phyloP scores from a whole-genome alignment of 23 tunicate genomes.

The Styela clava region DNA sequence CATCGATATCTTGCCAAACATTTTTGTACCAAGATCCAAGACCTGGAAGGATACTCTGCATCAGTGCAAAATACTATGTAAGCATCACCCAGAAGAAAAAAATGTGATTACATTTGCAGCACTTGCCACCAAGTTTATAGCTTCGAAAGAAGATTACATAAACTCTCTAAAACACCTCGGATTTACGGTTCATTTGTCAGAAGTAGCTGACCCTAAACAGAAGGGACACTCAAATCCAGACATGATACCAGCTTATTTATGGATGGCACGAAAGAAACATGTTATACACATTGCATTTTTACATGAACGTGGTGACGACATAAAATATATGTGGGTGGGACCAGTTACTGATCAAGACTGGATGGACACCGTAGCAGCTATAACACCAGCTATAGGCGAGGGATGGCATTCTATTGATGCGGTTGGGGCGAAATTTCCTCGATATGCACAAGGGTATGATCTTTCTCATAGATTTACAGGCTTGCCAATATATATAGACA shows the following conservation, averaged over 20 bases:
- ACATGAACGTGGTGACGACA: slow-evolving; percentile 26
- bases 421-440: slow-evolving; percentile 35
- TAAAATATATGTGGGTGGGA: slow-evolving; percentile 31
- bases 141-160: slow-evolving; percentile 20
- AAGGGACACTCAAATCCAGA: background rate
- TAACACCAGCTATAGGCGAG: slow-evolving; percentile 8
- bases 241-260: slow-evolving; percentile 24
- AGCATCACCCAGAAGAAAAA: slow-evolving; percentile 40
- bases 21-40: slow-evolving; percentile 50
- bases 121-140: slow-evolving; percentile 10
- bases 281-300: slow-evolving; percentile 38
- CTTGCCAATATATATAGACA: slow-evolving; percentile 25
- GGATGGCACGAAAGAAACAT: slow-evolving; percentile 33
- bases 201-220: slow-evolving; percentile 18
- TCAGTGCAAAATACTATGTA: slow-evolving; percentile 36
- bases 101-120: slow-evolving; percentile 44
- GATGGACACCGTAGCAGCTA: slow-evolving; percentile 19
- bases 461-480: slow-evolving; percentile 22
- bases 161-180: slow-evolving; percentile 18
- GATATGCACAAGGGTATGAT: slow-evolving; percentile 37
- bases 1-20: slow-evolving; percentile 61
- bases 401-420: slow-evolving; percentile 30
- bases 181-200: slow-evolving; percentile 18
- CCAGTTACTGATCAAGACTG: slow-evolving; percentile 36
- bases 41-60: slow-evolving; percentile 58